Base-by-base conservation (phyloP, 1,140 invertebrate species). In the Polypedilum pembai region DNA sequence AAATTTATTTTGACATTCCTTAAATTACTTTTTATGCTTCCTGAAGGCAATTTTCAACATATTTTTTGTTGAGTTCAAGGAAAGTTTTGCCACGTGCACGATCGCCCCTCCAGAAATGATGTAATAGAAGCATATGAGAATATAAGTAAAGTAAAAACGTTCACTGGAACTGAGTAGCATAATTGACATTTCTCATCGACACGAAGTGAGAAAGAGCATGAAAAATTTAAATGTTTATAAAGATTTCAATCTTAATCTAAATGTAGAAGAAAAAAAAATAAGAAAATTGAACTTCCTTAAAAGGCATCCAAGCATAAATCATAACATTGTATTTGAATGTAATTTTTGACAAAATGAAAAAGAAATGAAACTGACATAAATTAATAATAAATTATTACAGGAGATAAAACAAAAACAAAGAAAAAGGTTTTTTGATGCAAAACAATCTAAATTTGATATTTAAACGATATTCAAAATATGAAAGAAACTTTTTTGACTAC, bases 321-420 rank as follows among this genome's bases (percentile, higher is more conserved):
- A 45, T n/a, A 56, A 56, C 12, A 56, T 33, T 56, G 45, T 56
- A 56, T 56, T 33, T 56, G 45, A 56, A 56, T 56, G 45, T 56
- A 56, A 33, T 33, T 56, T 56, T 56, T 56, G 45, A 56, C 12
- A 15, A 56, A 45, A 45, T 45, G 7, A 45, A 10, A 45, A 45
- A 56, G 12, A n/a, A n/a, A 56, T 56, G 45, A 56, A n/a, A 56
- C 12, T 56, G 45, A 33, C 24, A 33, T 33, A 33, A 56, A 56
- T 56, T 56, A 56, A 56, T 56, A 56, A 56, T 56, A 56, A 33
- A 56, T 56, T 56, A 56, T 56, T 56, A 56, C 45, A 56, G 45
- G 45, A 56, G 45, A 56, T 12, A 56, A 33, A 33, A 33, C 24
- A 33, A 33, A 33, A 33, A 33, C 24, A n/a, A 56, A n/a, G 45